Evolutionary conservation across 2,113 vertebrate genomes (phyloP).

Genomic region (Piprites chloris): DNA sequence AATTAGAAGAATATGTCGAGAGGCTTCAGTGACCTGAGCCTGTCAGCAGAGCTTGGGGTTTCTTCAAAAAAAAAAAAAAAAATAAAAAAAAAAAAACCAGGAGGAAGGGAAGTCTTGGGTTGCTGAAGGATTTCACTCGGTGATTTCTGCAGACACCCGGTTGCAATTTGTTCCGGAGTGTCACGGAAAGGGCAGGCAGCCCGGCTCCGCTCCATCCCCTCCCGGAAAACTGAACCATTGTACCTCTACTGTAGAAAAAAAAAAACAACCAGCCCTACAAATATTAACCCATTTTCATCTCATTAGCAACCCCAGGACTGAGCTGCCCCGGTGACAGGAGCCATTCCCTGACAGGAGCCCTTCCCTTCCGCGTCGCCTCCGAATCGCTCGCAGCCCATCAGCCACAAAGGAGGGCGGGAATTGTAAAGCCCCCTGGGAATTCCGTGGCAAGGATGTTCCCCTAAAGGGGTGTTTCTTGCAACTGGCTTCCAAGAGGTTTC

Average conservation of each 20-base stretch:
- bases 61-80: neutral
- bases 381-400: neutral
- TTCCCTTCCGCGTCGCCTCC: neutral
- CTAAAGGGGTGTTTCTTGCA: too few species aligned
- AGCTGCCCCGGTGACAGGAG: fast-evolving
- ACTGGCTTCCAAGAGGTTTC: neutral
- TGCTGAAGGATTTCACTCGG: neutral
- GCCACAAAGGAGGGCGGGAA: fast-evolving
- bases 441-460: fast-evolving
- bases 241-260: neutral
- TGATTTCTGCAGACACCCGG: neutral
- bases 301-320: neutral
- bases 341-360: fast-evolving
- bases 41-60: conserved; percentile 39
- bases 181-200: neutral
- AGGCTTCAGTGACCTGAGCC: conserved; percentile 35
- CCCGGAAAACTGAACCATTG: neutral
- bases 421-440: neutral
- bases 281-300: neutral
- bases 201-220: neutral
- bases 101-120: neutral
- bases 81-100: neutral
- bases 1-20: conserved; percentile 50
- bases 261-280: neutral
- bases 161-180: neutral